Base-by-base conservation (phyloP, 2,797 vertebrate genomes). In the Alauda arvensis region DNA sequence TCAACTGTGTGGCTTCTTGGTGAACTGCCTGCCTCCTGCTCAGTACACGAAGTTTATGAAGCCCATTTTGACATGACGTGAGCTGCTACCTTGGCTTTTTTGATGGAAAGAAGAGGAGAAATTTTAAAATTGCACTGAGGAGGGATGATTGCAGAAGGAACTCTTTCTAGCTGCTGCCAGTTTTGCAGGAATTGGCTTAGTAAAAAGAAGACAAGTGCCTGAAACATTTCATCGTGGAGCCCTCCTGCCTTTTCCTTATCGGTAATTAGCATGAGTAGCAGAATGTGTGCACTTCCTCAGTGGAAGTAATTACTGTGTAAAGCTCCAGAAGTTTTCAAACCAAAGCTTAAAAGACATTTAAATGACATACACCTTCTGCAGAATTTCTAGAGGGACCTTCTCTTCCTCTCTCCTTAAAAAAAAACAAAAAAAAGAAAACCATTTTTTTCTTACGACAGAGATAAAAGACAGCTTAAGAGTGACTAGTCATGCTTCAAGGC, bases 381-480 rank as follows among this genome's bases (percentile, higher is more conserved):
- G 60, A n/a, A 59, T 69, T 88, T 76, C 60, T 60, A 55, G n/a
- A 88, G 12, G 70, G 29, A 45, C 14, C 7, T 18, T 59, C 52
- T 87, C 46, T 56, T 17, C 16, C 12, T 43, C 39, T 81, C 12
- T 51, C 14, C 12, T 66, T 81, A 0, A 34, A 82, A 62, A 97
- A 40, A 37, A 48, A 34, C 37, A 80, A 59, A 96, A 37, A 46
- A 26, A 59, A 46, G 55, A 79, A 76, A 71, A 97, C 43, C 65
- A 78, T 74, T 80, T 96, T 97, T 88, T 95, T 91, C 97, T 98
- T 77, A 97, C 93, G 37, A 96, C n/a, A 49, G 94, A 95, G 26
- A 48, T 56, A 78, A 76, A 87, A 85, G 51, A 49, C 15, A 79
- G 17, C 26, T 29, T 37, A 79, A 85, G 17, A 61, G 11, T 52